A percentile compares a stretch with the other conserved stretches of the same genome.
Evolutionary conservation across 2,888 invertebrate species (phyloP).

Genomic region (Conistra vaccinii): DNA sequence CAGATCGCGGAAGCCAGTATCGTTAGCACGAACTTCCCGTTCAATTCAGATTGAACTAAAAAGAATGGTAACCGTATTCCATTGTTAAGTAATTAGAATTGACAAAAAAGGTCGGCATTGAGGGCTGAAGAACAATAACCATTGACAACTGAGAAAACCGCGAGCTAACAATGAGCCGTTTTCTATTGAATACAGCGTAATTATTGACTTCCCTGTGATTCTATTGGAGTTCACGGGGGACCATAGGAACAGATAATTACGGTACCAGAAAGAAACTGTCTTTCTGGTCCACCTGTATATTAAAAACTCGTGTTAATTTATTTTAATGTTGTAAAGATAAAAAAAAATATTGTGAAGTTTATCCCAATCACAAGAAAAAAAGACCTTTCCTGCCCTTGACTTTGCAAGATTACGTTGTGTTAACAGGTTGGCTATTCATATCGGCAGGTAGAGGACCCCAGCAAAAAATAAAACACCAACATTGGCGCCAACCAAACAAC

Average conservation of each 20-base stretch:
- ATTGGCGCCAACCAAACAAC: slow-evolving; percentile 33
- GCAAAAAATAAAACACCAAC: slow-evolving; percentile 48
- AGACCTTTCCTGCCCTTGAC: slow-evolving; percentile 30
- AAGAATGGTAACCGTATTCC: slow-evolving; percentile 50
- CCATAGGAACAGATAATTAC: slow-evolving; percentile 27
- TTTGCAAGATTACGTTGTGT: slow-evolving; percentile 14
- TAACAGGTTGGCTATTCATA: slow-evolving; percentile 48
- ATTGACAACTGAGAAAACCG: slow-evolving; percentile 70
- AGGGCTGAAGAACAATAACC: slow-evolving; percentile 66
- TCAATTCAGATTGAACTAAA: slow-evolving; percentile 44
- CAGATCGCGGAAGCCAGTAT: slow-evolving; percentile 24
- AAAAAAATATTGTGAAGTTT: slow-evolving; percentile 3
- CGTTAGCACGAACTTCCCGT: slow-evolving; percentile 26
- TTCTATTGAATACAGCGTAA: slow-evolving; percentile 66
- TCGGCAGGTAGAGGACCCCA: slow-evolving; percentile 51
- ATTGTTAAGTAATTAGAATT: slow-evolving; percentile 63
- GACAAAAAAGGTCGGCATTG: slow-evolving; percentile 63
- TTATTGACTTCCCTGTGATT: slow-evolving; percentile 60
- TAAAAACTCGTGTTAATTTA: slow-evolving; percentile 1
- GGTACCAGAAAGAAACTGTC: slow-evolving; percentile 14
- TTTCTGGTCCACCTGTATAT: slow-evolving; percentile 12
- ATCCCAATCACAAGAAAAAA: slow-evolving; percentile 22
- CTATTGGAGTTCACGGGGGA: slow-evolving; percentile 26
- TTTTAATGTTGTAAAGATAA: slow-evolving; percentile 30
- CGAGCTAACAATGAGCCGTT: slow-evolving; percentile 67